Conservation (phyloP, 2,888 invertebrate species). For the Pocota personata region DNA sequence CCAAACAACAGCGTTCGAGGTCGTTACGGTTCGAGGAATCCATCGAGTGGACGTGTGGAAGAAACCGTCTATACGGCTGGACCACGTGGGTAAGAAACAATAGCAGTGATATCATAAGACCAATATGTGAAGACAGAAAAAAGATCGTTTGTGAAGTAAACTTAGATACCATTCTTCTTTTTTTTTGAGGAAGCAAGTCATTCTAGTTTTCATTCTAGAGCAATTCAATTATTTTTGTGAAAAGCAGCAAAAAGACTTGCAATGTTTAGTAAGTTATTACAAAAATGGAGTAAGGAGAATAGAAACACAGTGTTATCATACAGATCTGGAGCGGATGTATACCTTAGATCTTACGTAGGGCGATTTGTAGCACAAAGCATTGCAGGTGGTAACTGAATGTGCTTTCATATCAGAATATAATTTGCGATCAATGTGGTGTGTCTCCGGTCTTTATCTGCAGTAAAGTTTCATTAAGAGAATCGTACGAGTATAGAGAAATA, state of each 20-base stretch:
- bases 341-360: slow-evolving; percentile 34
- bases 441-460: slow-evolving; percentile 68
- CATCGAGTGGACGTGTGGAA: slow-evolving; percentile 88
- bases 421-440: slow-evolving; percentile 74
- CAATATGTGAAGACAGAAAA: not conserved
- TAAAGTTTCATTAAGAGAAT: not conserved
- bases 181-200: slow-evolving; percentile 15
- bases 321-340: slow-evolving; percentile 36
- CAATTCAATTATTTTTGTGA: slow-evolving; percentile 38
- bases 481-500: slow-evolving; percentile 19
- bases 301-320: slow-evolving; percentile 13
- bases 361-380: not conserved
- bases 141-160: not conserved
- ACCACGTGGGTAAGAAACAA: slow-evolving; percentile 86
- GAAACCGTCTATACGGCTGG: slow-evolving; percentile 90
- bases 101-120: not conserved
- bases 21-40: slow-evolving; percentile 89
- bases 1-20: slow-evolving; percentile 88
- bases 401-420: slow-evolving; percentile 44
- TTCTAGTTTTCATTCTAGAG: slow-evolving; percentile 46
- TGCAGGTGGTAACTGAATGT: slow-evolving; percentile 7
- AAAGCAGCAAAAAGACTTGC: slow-evolving; percentile 12
- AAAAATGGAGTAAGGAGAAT: slow-evolving; percentile 3
- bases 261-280: slow-evolving; percentile 3
- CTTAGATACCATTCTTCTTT: slow-evolving; percentile 21